Evolutionary conservation across 2,888 invertebrate species (phyloP), one percentile per base, ranked within the genome.

Genomic region (Salpingus planirostris): DNA sequence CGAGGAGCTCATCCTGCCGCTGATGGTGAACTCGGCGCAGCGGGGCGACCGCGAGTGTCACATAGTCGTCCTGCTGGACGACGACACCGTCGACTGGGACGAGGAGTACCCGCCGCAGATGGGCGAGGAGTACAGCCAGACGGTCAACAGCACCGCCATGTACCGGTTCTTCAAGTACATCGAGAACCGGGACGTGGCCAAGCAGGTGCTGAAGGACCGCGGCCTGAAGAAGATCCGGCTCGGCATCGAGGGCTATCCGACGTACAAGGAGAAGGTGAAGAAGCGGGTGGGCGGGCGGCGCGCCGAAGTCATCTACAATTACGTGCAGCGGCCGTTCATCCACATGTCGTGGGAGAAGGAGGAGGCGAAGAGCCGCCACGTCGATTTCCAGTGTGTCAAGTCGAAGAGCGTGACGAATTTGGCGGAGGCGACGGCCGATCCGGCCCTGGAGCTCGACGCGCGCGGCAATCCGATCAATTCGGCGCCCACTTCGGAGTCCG

Each of bases 311-410:
- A 96, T 99, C 45, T 99, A 99, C 70, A 98, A 97, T 67, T 99
- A 99, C 64, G 97, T 99, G 0, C 98, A 99, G 61, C 73, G 98
- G 1, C 98, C 98, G 0, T 99, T 99, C 65, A 89, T 99, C 31
- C 93, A 96, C 59, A 92, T 93, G 88, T 93, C 93, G 0, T 99
- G 98, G 98, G 98, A 99, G 62, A 99, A 99, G 55, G 98, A 99
- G 57, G 98, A 99, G 56, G 97, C 96, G 0, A 95, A 96, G 59
- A 93, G 92, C 56, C 79, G 98, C 1, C 98, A 99, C 60, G 98
- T 99, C 0, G 98, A 99, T 65, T 99, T 97, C 58, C 91, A 97
- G 68, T 97, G 96, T 60, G 93, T 97, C 32, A 96, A 95, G 65
- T 93, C 92, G 2, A 96, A 97, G 60, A 93, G 93, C 0, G 93